Percentiles rank a stretch among this genome's conserved stretches.
phyloP scores from a whole-genome alignment of 2,113 vertebrate genomes.

The Entelurus aequoreus region DNA sequence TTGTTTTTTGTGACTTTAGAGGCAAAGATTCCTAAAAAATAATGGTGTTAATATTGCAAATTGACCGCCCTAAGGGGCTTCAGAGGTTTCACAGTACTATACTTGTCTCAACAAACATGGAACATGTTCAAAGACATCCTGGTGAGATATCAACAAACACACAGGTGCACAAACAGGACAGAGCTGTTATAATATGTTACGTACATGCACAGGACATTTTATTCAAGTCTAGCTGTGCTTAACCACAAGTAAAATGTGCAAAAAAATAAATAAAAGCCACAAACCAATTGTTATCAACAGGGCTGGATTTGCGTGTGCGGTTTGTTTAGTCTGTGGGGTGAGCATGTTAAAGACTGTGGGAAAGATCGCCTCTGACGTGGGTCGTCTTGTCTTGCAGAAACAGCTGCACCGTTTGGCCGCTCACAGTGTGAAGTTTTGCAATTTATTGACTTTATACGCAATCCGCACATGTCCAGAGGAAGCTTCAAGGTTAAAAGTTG shows the following conservation, averaged over 20 bases:
- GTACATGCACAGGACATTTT: background rate
- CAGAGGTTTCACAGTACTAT: background rate
- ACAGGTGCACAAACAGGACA: conserved; percentile 44
- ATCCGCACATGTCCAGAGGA: conserved; percentile 12
- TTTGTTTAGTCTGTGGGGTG: conserved; percentile 12
- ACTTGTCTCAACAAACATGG: background rate
- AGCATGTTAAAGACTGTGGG: conserved; percentile 18
- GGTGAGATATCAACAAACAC: conserved; percentile 24
- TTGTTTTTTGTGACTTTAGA: too few species aligned
- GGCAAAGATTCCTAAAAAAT: too few species aligned
- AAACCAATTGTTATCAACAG: conserved; percentile 13
- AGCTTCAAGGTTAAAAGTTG: conserved; percentile 27
- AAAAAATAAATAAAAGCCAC: background rate
- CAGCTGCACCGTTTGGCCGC: conserved; percentile 30
- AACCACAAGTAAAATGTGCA: background rate
- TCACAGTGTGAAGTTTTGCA: conserved; percentile 17
- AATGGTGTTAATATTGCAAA: too few species aligned
- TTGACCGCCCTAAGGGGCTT: too few species aligned
- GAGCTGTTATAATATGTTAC: conserved; percentile 8
- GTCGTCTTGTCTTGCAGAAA: conserved; percentile 24
- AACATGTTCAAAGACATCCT: conserved; percentile 8
- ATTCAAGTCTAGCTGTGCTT: background rate
- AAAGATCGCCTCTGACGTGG: conserved; percentile 43
- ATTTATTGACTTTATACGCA: conserved; percentile 39
- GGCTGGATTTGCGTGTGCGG: conserved; percentile 1